phyloP scores from a whole-genome alignment of 1,140 invertebrate genomes.

The Drosophila ficusphila region DNA sequence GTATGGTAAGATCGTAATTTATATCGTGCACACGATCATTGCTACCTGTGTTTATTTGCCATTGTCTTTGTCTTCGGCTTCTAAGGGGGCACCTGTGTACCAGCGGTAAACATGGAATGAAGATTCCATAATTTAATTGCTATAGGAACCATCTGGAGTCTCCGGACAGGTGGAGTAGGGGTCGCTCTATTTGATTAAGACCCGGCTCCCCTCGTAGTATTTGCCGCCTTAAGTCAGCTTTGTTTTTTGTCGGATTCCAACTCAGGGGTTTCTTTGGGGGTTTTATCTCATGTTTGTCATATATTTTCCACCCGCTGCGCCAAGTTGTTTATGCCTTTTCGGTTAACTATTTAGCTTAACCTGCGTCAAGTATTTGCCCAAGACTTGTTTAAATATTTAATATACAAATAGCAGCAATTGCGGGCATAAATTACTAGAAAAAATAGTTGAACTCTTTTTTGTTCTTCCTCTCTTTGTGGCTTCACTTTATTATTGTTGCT shows the following conservation, averaged over 20 bases:
- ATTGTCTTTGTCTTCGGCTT: constrained; percentile 26
- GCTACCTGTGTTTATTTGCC: constrained; percentile 75
- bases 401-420: constrained; percentile 67
- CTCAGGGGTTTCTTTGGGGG: constrained; percentile 18
- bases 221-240: constrained; percentile 52
- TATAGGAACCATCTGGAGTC: constrained; percentile 11
- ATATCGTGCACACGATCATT: constrained; percentile 34
- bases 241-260: constrained; percentile 28
- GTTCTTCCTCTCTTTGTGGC: constrained; percentile 4
- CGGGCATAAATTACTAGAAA: constrained; percentile 63
- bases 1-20: constrained; percentile 9
- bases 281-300: constrained; percentile 63
- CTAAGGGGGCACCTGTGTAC: constrained; percentile 47
- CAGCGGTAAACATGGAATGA: constrained; percentile 49
- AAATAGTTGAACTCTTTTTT: constrained; percentile 28
- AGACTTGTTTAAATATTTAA: constrained; percentile 70
- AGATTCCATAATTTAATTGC: constrained; percentile 50
- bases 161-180: constrained; percentile 6
- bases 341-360: constrained; percentile 51
- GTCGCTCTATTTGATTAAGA: constrained; percentile 51
- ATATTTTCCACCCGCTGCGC: constrained; percentile 41
- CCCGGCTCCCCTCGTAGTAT: constrained; percentile 33
- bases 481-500: constrained; percentile 9
- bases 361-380: constrained; percentile 67
- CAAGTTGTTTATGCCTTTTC: constrained; percentile 61